Base-by-base conservation (phyloP, 2,797 vertebrate species). In the Coluber constrictor region DNA sequence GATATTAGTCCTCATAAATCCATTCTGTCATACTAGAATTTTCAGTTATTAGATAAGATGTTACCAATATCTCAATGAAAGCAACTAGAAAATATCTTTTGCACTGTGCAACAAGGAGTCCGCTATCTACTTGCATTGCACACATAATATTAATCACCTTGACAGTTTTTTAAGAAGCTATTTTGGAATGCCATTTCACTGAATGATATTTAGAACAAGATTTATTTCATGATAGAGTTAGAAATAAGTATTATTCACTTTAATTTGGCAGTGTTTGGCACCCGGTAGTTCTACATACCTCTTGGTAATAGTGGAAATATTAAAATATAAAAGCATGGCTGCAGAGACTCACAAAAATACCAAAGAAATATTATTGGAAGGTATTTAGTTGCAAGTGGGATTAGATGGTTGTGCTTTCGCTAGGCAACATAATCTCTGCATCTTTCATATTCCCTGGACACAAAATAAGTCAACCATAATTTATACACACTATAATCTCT, bases 201-300 rank as follows among this genome's bases (percentile, higher is more conserved):
- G 96, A 95, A 95, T 95, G 91, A 92, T 90, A 95, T 91, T 59
- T 90, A 59, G 93, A 92, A 74, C 91, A 56, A 57, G 94, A 96
- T 96, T 97, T 97, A 96, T 96, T 97, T 96, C 92, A 95, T 95
- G 92, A 96, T 92, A 96, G 95, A 95, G 93, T 94, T 96, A 96
- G 94, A 93, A 96, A 94, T 95, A 95, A 96, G 94, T 96, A 96
- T 97, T 96, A 97, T 96, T 95, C 95, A 94, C 95, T 96, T 97
- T 97, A 97, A 96, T 95, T 96, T 97, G 96, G 94, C 59, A 96
- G 95, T 97, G 96, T 97, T 97, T 97, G 96, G 96, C 95, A 97
- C 96, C 95, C 96, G 96, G 96, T 96, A 97, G 95, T 97, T 95
- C 95, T 96, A 96, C 96, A 93, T 97, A 96, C 96, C 96, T 96